Evolutionary conservation across 1,140 invertebrate genomes (phyloP).

Genomic region (Drosophila pseudoananassae): DNA sequence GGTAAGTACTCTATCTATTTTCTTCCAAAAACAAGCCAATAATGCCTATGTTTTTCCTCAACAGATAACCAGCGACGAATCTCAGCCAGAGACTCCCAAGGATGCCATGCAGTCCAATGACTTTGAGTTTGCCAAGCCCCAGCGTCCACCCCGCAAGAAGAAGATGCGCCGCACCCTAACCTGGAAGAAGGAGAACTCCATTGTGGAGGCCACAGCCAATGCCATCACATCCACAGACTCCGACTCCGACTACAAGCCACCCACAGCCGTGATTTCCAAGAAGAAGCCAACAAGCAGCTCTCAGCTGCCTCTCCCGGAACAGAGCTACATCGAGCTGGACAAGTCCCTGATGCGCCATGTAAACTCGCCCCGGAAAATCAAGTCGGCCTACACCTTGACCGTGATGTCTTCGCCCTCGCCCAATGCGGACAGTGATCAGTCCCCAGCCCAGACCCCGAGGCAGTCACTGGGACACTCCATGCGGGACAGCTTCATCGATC

Average conservation of each 20-base stretch:
- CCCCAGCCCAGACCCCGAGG: slow-evolving; percentile 49
- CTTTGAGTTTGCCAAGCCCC: slow-evolving; percentile 63
- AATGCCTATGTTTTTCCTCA: not conserved
- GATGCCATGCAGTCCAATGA: slow-evolving; percentile 20
- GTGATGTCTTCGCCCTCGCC: slow-evolving; percentile 72
- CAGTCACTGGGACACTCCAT: slow-evolving; percentile 46
- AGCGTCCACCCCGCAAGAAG: slow-evolving; percentile 77
- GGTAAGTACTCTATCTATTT: slow-evolving; percentile 44
- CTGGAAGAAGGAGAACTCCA: slow-evolving; percentile 79
- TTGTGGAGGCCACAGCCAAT: slow-evolving; percentile 67
- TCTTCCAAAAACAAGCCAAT: not conserved
- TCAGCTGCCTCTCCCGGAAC: slow-evolving; percentile 30
- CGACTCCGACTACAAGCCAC: slow-evolving; percentile 60
- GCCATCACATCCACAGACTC: slow-evolving; percentile 69
- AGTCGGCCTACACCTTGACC: slow-evolving; percentile 68
- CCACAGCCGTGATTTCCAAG: slow-evolving; percentile 13
- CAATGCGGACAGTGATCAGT: slow-evolving; percentile 71
- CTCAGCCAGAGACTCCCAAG: slow-evolving; percentile 54
- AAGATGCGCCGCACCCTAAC: slow-evolving; percentile 76
- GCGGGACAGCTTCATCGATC: slow-evolving; percentile 71
- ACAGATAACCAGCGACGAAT: slow-evolving; percentile 77
- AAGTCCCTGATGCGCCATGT: slow-evolving; percentile 64
- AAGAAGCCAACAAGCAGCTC: slow-evolving; percentile 35
- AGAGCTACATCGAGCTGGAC: slow-evolving; percentile 67
- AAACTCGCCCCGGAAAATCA: slow-evolving; percentile 73